A percentile compares a stretch with the other conserved stretches of the same genome.
Evolutionary conservation across 2,113 vertebrate genomes (phyloP).

Genomic region (Phylloscopus trochilus): DNA sequence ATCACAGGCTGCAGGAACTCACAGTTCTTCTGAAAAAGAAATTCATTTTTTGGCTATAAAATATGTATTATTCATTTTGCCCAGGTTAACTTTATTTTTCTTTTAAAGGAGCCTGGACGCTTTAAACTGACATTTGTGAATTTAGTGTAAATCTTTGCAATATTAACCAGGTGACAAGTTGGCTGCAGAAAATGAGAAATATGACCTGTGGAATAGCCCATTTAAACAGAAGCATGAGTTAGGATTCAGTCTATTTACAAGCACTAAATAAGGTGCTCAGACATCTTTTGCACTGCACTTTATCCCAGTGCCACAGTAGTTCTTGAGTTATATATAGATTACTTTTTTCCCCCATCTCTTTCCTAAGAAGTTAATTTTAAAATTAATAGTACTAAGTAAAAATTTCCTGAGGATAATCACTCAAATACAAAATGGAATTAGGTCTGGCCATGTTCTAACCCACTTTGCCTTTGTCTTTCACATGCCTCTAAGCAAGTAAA

Average conservation of each 20-base stretch:
- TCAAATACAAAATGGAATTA: not conserved
- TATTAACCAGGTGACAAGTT: conserved; percentile 55
- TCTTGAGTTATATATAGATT: not conserved
- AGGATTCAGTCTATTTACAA: not conserved
- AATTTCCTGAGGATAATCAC: not conserved
- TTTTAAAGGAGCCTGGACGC: conserved; percentile 50
- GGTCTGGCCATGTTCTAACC: not conserved
- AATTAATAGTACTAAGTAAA: not conserved
- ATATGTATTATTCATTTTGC: conserved; percentile 56
- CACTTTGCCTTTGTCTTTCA: conserved; percentile 11
- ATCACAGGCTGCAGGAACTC: not conserved
- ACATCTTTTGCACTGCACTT: not conserved
- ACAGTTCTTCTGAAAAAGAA: conserved; percentile 34
- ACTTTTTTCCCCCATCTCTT: not conserved
- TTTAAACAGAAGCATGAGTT: conserved; percentile 55
- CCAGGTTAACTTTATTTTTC: conserved; percentile 63
- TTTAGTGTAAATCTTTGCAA: conserved; percentile 54
- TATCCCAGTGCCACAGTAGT: not conserved
- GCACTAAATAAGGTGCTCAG: not conserved
- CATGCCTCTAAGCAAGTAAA: not conserved
- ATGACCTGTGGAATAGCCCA: conserved; percentile 29
- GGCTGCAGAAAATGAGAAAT: conserved; percentile 47
- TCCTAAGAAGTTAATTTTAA: not conserved
- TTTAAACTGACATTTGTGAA: conserved; percentile 35
- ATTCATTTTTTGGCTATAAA: conserved; percentile 14